A percentile compares a stretch with the other conserved stretches of the same genome.
phyloP scores from a whole-genome alignment of 2,888 invertebrate species.

The Leucophenga maculata region DNA sequence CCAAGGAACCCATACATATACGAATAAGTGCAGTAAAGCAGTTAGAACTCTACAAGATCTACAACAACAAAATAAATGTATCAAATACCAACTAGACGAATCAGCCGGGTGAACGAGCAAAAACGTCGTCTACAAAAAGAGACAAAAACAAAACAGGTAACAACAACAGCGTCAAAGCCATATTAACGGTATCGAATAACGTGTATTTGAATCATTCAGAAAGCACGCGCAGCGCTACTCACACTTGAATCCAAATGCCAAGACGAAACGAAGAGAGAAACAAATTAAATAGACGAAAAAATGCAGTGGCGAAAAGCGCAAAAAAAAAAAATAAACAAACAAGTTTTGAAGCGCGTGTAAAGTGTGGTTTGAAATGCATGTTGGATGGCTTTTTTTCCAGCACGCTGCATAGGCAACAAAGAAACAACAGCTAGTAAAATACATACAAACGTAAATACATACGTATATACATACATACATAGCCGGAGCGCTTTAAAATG shows the following conservation, averaged over 20 bases:
- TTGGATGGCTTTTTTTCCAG: neutral
- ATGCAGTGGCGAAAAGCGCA: neutral
- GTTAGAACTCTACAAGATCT: too few species aligned
- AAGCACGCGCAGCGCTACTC: slow-evolving; percentile 51
- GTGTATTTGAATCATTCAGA: slow-evolving; percentile 66
- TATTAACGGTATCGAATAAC: slow-evolving; percentile 60
- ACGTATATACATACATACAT: too few species aligned
- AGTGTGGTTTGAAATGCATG: neutral
- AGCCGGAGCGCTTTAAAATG: neutral
- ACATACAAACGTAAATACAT: neutral
- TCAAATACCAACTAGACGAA: neutral
- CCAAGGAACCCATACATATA: too few species aligned
- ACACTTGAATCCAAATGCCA: neutral
- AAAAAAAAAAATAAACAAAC: neutral
- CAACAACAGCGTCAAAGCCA: slow-evolving; percentile 30
- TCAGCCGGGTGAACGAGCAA: neutral
- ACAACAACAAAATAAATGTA: too few species aligned
- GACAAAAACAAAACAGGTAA: slow-evolving; percentile 43
- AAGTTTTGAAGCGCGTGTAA: neutral
- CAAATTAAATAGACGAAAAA: neutral
- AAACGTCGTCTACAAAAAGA: neutral
- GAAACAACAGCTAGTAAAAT: neutral
- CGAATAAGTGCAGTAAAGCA: too few species aligned
- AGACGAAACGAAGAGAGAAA: slow-evolving; percentile 36
- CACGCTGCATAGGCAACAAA: neutral